A percentile compares a stretch with the other conserved stretches of the same genome.
Evolutionary conservation across 2,113 vertebrate genomes (phyloP).

Genomic region (Damaliscus lunatus): DNA sequence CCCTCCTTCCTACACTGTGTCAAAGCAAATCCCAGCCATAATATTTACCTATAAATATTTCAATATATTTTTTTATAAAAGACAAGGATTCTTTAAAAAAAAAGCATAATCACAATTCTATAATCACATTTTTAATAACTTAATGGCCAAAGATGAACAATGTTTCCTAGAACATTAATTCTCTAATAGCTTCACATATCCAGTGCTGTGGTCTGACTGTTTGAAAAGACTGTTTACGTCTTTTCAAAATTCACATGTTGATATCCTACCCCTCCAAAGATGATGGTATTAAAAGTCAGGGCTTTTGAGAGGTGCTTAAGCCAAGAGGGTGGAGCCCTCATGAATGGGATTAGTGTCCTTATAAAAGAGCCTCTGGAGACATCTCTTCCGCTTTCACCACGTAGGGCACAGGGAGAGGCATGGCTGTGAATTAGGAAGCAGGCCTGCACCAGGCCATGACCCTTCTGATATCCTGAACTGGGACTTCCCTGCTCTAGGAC

Average conservation of each 20-base stretch:
- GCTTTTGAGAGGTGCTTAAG: neutral
- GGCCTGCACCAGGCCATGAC: neutral
- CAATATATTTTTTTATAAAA: neutral
- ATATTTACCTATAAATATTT: neutral
- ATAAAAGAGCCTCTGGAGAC: neutral
- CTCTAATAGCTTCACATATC: neutral
- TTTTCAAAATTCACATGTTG: neutral
- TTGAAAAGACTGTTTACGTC: neutral
- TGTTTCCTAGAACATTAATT: neutral
- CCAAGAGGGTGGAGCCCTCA: neutral
- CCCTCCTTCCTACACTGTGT: neutral
- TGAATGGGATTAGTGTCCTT: neutral
- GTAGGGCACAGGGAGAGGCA: neutral
- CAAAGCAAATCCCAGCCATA: neutral
- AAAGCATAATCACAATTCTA: neutral
- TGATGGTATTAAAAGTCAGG: neutral
- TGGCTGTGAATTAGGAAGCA: neutral
- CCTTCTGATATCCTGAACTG: neutral
- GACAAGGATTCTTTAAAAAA: neutral
- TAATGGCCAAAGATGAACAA: neutral
- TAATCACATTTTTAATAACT: neutral
- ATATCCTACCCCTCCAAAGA: neutral
- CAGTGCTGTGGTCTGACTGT: neutral
- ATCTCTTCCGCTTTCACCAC: neutral
- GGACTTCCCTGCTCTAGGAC: neutral